Base-by-base conservation (phyloP, 2,888 invertebrate genomes). In the Ichneumon xanthorius region DNA sequence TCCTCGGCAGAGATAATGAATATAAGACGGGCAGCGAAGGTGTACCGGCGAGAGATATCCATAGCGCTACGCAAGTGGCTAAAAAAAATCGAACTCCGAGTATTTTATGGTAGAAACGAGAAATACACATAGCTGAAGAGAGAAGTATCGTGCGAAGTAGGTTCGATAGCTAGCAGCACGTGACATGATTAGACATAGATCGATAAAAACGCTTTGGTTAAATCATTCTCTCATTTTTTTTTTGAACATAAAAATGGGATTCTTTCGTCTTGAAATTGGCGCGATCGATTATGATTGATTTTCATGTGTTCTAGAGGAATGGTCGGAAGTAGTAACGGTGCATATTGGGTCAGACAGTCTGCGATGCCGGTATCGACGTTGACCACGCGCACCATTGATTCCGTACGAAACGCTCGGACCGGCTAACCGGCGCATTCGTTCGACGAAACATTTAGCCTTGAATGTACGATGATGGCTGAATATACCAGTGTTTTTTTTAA, bases 1-100 rank as follows among this genome's bases (percentile, higher is more conserved):
- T 80, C 40, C 58, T 67, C 78, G 40, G 6, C 45, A 14, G 30
- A 19, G 26, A n/a, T 33, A 19, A 55, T 40, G 55, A 58, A 78
- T 26, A 68, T 26, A 68, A 77, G 77, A 45, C 55, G 45, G 11
- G 19, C 58, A n/a, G 45, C 58, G 30, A 58, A 30, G 58, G 45
- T 50, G 37, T 5, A 40, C 45, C 19, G 6, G 4, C 53, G 22
- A 55, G 2, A 5, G 30, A 70, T 19, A 61, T 70, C 19, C 26
- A 48, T 26, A 33, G 14, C 19, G n/a, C 48, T 45, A 33, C n/a
- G 48, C 48, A 14, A 70, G 33, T 37, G 11, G 33, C 22, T 65
- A 53, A 33, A 50, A 63, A 48, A 45, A 50, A 22, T n/a, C 30
- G 48, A 63, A 19, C 30, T 58, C 4, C 40, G 26, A 3, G 33